Evolutionary conservation across 1,140 invertebrate species (phyloP), one percentile per base, ranked within the genome.

Genomic region (Drosophila saltans): DNA sequence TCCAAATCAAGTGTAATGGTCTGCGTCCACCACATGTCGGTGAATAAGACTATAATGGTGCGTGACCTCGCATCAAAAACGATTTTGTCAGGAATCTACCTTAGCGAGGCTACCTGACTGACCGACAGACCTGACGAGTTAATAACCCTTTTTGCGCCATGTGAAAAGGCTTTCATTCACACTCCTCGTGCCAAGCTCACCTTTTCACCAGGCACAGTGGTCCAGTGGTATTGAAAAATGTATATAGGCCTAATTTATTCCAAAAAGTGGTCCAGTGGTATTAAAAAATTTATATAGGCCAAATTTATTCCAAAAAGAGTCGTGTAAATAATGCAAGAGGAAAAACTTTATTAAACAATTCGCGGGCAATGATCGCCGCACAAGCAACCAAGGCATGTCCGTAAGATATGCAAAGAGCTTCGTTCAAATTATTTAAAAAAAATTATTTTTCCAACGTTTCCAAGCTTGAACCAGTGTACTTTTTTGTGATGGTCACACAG

Each of bases 121-220:
- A 88, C 78, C 36, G 36, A 40, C 33, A 24, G 59, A 84, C 74
- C 85, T 91, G 90, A 91, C 90, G 81, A 91, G 90, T 91, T 91
- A 91, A 91, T 91, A 91, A 91, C 90, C 90, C 90, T 91, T 91
- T 89, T 91, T 91, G 83, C 90, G 90, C 64, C 83, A 70, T 86
- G 80, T 80, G 77, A 78, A 79, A 67, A 58, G 55, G 21, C 24
- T 52, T 52, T 52, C 21, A 1, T 52, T 10, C 71, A 64, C 57
- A 40, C 30, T 36, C 65, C 56, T 41, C 28, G 52, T 16, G 3
- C 2, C 3, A 21, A 6, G 9, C 48, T 61, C 36, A 52, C 55
- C 10, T 16, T 11, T 30, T 21, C 9, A 16, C 5, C 26, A 45
- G 28, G 33, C 11, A 75, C 59, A 69, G 65, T 75, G 73, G 43